Conservation (phyloP, 2,888 invertebrate species). For the Pachliopta kotzebuea region DNA sequence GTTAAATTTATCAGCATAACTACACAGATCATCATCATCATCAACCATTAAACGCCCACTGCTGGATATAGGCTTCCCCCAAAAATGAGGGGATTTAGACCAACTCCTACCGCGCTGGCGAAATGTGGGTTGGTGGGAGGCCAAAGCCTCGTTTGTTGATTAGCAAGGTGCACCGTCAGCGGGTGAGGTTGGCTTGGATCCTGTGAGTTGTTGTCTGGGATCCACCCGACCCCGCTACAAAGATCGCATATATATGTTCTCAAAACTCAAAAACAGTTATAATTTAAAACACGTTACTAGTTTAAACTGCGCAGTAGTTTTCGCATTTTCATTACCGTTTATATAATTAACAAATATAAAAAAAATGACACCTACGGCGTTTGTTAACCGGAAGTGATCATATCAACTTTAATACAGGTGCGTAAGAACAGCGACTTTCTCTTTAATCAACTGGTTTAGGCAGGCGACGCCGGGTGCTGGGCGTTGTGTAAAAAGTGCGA, state of each 20-base stretch:
- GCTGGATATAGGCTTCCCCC: no score
- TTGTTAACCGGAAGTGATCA: constrained; percentile 57
- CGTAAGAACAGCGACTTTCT: constrained; percentile 63
- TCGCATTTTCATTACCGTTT: constrained; percentile 3
- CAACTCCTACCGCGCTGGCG: no score
- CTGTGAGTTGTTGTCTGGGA: no score
- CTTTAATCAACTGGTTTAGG: constrained; percentile 56
- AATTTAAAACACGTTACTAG: neutral
- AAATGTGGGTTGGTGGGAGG: no score
- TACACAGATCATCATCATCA: no score
- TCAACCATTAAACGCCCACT: no score
- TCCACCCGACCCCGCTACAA: no score
- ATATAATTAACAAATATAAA: constrained; percentile 45
- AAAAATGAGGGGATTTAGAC: no score
- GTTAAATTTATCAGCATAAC: no score
- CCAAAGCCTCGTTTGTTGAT: no score
- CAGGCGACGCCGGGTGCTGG: constrained; percentile 44
- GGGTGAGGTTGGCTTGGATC: no score
- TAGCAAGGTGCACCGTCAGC: no score
- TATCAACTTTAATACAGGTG: constrained; percentile 50
- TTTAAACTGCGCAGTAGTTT: constrained; percentile 12
- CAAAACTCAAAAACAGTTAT: constrained; percentile 5
- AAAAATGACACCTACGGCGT: constrained; percentile 58
- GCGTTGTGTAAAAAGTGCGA: constrained; percentile 43
- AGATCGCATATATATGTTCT: neutral